A percentile compares a stretch with the other conserved stretches of the same genome.
Evolutionary conservation across 2,888 invertebrate species (phyloP).

Genomic region (Orthonychiurus folsomi): DNA sequence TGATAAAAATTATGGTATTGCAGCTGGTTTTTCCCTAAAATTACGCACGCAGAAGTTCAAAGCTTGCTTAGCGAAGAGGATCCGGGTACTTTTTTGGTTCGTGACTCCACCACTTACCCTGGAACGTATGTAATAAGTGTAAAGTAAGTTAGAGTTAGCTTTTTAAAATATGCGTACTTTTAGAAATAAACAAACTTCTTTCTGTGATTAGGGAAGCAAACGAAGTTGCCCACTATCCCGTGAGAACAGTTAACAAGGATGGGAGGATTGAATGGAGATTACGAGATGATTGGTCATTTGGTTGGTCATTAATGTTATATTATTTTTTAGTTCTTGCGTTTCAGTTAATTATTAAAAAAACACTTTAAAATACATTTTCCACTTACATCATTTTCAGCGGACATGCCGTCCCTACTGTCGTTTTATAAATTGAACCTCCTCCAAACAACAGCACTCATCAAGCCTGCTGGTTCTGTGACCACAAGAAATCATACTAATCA

Average conservation of each 20-base stretch:
- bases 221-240: constrained; percentile 27
- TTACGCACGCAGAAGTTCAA: constrained; percentile 24
- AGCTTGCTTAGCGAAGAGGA: constrained; percentile 26
- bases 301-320: too few species aligned
- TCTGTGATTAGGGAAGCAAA: constrained; percentile 23
- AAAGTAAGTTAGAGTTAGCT: constrained; percentile 22
- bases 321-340: too few species aligned
- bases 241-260: constrained; percentile 16
- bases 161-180: background rate
- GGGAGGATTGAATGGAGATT: constrained; percentile 22
- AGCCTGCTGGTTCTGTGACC: constrained; percentile 22
- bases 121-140: constrained; percentile 34
- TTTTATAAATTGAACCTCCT: constrained; percentile 38
- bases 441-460: constrained; percentile 27
- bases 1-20: background rate
- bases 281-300: constrained; percentile 34
- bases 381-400: too few species aligned
- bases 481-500: constrained; percentile 11
- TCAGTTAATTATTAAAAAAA: too few species aligned
- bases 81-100: constrained; percentile 30
- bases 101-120: constrained; percentile 22
- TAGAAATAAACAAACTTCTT: background rate
- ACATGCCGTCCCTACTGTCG: constrained; percentile 29
- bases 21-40: constrained; percentile 26
- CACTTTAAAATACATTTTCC: too few species aligned